Evolutionary conservation across 2,113 vertebrate species (phyloP).

Genomic region (Cariama cristata): DNA sequence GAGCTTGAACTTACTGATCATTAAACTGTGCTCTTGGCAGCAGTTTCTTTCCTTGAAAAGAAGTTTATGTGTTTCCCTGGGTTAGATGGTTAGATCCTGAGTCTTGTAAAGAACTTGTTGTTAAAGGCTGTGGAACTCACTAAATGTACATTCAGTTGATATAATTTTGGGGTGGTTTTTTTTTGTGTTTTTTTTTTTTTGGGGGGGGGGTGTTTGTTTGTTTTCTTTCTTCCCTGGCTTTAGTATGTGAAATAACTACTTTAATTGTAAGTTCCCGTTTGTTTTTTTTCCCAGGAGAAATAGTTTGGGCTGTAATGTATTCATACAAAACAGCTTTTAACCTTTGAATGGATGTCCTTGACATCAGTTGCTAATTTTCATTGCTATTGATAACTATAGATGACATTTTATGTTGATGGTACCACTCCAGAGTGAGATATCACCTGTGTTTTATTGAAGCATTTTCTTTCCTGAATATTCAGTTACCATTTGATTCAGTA

Average conservation of each 20-base stretch:
- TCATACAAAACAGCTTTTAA: background rate
- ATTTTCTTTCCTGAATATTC: background rate
- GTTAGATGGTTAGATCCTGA: background rate
- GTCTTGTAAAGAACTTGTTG: background rate
- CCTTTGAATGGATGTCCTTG: background rate
- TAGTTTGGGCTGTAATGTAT: background rate
- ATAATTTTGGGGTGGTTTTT: background rate
- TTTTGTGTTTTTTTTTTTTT: background rate
- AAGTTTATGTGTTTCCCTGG: background rate
- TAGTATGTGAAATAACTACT: background rate
- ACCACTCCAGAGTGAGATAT: background rate
- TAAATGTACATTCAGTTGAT: background rate
- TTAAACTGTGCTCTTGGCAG: background rate
- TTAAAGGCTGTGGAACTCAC: background rate
- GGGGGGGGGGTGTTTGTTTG: no score
- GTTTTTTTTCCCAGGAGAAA: background rate
- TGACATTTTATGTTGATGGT: background rate
- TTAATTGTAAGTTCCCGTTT: background rate
- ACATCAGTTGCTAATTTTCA: background rate
- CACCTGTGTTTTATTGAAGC: background rate
- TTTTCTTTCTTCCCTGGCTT: background rate
- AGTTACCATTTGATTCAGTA: background rate
- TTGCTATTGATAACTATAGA: background rate
- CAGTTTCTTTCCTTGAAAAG: background rate
- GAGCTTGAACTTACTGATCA: background rate